Conservation (phyloP, 2,113 vertebrate genomes). For the Aptenodytes forsteri region DNA sequence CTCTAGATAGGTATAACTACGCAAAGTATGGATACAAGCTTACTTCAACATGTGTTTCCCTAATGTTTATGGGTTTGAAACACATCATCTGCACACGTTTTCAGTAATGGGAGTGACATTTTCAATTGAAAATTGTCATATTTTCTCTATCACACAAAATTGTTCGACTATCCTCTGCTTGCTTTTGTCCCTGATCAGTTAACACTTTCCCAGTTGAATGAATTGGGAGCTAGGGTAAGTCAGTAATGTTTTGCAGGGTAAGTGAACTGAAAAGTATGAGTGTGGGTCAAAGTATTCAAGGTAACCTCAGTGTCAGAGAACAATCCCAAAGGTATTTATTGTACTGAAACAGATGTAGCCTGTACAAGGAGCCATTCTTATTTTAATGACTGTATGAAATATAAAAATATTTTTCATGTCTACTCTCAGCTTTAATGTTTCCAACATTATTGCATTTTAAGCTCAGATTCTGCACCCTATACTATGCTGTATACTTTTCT, state of each 20-base stretch:
- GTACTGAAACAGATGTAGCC: background rate
- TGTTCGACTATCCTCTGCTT: background rate
- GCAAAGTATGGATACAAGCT: background rate
- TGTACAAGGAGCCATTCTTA: background rate
- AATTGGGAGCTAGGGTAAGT: background rate
- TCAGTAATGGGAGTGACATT: background rate
- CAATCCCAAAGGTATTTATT: background rate
- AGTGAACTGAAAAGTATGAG: background rate
- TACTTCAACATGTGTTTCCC: background rate
- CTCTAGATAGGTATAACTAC: background rate
- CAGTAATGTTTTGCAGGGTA: background rate
- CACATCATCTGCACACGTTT: background rate
- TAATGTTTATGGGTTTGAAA: background rate
- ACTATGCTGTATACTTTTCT: background rate
- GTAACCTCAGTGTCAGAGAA: background rate
- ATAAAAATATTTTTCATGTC: background rate
- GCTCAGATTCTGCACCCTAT: background rate
- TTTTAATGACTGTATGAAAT: background rate
- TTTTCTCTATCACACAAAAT: background rate
- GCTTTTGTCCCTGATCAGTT: background rate
- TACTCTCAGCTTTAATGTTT: background rate
- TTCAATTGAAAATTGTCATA: background rate
- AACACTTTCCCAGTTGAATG: background rate
- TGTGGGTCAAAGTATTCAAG: background rate
- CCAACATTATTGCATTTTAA: background rate